Evolutionary conservation across 2,888 invertebrate species (phyloP).

Genomic region (Philhelius pedissequus): DNA sequence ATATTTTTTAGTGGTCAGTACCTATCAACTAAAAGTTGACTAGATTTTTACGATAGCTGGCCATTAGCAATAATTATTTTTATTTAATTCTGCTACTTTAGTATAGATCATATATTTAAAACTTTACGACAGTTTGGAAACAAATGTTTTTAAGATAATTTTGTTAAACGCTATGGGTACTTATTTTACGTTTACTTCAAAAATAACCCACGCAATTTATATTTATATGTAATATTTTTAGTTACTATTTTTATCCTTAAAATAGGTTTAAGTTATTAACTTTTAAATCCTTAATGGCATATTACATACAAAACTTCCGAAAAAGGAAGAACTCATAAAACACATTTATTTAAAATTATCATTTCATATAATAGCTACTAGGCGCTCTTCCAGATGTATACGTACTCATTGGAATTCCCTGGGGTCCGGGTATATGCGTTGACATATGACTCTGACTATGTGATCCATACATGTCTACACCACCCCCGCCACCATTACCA

Average conservation of each 20-base stretch:
- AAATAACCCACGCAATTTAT: background rate
- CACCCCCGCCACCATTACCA: conserved; percentile 79
- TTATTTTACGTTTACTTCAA: background rate
- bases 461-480: conserved; percentile 79
- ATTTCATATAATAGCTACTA: conserved; percentile 79
- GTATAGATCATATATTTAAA: too few species aligned
- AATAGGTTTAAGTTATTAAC: background rate
- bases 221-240: background rate
- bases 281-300: conserved; percentile 57
- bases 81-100: too few species aligned
- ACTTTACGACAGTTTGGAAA: too few species aligned
- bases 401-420: conserved; percentile 89
- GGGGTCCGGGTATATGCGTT: conserved; percentile 82
- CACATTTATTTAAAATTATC: conserved; percentile 30
- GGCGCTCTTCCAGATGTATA: conserved; percentile 89
- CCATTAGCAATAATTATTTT: background rate
- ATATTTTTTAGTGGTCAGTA: too few species aligned
- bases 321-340: conserved; percentile 34
- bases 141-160: too few species aligned
- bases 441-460: conserved; percentile 80
- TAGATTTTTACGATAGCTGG: background rate
- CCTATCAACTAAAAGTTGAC: background rate
- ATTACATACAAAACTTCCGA: conserved; percentile 40
- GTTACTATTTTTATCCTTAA: background rate
- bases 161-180: too few species aligned